Percentiles rank a stretch among this genome's conserved stretches.
phyloP scores from a whole-genome alignment of 2,113 vertebrate species.

The Chauna torquata region DNA sequence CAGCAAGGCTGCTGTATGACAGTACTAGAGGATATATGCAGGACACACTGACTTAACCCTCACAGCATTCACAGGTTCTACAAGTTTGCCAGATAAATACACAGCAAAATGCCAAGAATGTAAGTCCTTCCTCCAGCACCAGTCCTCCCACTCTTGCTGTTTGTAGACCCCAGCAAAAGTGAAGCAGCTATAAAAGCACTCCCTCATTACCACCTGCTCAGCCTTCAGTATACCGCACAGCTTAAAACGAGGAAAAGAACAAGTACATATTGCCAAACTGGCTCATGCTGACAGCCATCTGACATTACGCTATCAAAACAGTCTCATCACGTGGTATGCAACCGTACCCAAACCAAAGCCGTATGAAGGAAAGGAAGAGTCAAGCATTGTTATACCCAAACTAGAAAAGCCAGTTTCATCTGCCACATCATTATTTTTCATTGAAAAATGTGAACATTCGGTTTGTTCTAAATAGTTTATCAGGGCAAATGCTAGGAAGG shows the following conservation, averaged over 20 bases:
- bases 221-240: neutral
- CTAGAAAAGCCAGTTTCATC: neutral
- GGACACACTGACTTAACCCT: neutral
- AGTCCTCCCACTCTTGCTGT: neutral
- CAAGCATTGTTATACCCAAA: neutral
- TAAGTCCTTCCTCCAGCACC: neutral
- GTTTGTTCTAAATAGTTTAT: neutral
- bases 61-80: neutral
- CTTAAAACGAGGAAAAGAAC: neutral
- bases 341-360: neutral
- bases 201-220: slow-evolving; percentile 39
- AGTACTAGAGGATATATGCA: neutral
- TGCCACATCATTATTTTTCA: neutral
- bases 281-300: neutral
- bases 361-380: neutral
- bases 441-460: accelerated
- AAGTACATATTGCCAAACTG: neutral
- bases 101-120: neutral
- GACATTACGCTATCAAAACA: neutral
- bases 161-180: slow-evolving; percentile 17
- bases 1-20: neutral
- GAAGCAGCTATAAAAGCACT: neutral
- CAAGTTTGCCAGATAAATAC: neutral
- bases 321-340: neutral
- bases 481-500: neutral